Conservation (phyloP, 2,888 invertebrate genomes). For the Apodemia arnacis region DNA sequence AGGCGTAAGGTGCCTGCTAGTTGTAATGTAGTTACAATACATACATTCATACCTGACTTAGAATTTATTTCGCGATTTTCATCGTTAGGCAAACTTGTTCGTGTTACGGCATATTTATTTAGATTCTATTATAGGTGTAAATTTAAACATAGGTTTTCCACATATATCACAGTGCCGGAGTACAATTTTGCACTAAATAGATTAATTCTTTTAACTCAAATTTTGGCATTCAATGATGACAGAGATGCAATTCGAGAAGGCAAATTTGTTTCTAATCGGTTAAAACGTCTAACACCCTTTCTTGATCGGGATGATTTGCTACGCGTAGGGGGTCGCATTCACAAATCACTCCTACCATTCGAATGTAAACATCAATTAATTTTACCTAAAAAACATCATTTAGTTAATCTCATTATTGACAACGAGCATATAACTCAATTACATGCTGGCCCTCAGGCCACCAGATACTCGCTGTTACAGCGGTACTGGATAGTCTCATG, state of each 20-base stretch:
- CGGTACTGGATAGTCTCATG: not conserved
- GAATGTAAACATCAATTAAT: not conserved
- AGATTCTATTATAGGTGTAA: not conserved
- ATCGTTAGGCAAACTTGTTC: not conserved
- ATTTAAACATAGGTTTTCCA: not conserved
- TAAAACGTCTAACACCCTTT: not conserved
- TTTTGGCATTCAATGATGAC: not conserved
- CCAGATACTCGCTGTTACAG: not conserved
- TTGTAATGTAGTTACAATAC: not conserved
- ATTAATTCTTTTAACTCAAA: not conserved
- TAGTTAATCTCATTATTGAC: not conserved
- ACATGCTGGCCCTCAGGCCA: not conserved
- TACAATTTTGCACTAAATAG: not conserved
- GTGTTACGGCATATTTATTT: not conserved
- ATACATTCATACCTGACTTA: not conserved
- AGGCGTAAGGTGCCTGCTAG: not conserved
- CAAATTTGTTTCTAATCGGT: not conserved
- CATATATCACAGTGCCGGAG: not conserved
- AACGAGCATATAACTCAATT: not conserved
- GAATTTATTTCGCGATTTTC: not conserved
- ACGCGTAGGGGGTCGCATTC: not conserved
- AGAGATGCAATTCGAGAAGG: not conserved
- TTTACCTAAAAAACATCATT: not conserved
- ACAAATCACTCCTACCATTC: not conserved
- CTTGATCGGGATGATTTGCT: not conserved